phyloP scores from a whole-genome alignment of 2,888 invertebrate species.

The Platycheirus albimanus region DNA sequence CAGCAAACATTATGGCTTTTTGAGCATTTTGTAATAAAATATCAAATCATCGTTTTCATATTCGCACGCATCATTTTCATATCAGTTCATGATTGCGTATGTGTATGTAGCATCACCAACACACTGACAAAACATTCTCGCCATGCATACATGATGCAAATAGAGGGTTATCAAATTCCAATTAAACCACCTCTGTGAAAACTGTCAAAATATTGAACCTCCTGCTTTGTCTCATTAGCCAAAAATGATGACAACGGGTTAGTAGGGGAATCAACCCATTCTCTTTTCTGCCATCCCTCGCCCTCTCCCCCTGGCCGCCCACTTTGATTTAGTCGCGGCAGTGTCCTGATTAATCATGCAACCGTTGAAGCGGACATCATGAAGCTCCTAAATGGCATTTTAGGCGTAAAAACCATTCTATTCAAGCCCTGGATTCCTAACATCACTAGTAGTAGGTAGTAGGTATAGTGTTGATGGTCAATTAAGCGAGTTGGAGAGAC shows the following conservation, averaged over 20 bases:
- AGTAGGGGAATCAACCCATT: not conserved
- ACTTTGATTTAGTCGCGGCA: not conserved
- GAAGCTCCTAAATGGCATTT: constrained; percentile 51
- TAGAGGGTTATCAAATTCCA: constrained; percentile 54
- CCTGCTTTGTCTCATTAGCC: constrained; percentile 37
- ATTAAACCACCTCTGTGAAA: constrained; percentile 54
- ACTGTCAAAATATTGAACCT: constrained; percentile 40
- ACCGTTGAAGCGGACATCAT: constrained; percentile 49
- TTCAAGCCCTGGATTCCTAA: not conserved
- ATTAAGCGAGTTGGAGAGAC: constrained; percentile 37
- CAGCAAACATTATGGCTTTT: too few species aligned
- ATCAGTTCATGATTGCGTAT: constrained; percentile 7
- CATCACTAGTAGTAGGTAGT: not conserved
- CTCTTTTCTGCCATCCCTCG: too few species aligned
- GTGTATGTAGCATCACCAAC: constrained; percentile 4
- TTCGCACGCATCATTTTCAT: constrained; percentile 5
- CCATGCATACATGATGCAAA: not conserved
- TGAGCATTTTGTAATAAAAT: not conserved
- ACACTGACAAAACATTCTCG: too few species aligned
- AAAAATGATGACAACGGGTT: not conserved
- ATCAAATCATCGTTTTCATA: constrained; percentile 16
- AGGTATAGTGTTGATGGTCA: constrained; percentile 32
- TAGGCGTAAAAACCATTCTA: not conserved
- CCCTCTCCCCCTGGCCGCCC: not conserved
- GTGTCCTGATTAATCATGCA: constrained; percentile 57